Percentiles rank a stretch among this genome's conserved stretches.
Evolutionary conservation across 2,113 vertebrate genomes (phyloP).

Genomic region (Synodontis membranacea): DNA sequence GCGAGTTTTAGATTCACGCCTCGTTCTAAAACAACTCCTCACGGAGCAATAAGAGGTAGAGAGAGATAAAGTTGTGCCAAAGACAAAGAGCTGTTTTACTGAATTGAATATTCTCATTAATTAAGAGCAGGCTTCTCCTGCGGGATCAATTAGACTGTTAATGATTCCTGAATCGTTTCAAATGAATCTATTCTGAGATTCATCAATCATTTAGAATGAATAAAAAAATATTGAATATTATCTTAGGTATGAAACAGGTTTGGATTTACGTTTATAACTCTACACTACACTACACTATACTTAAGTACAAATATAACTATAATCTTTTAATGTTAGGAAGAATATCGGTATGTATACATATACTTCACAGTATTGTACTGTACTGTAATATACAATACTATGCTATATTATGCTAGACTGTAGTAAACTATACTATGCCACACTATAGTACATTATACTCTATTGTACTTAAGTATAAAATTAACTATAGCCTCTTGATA

Average conservation of each 20-base stretch:
- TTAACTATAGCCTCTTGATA: too few species aligned
- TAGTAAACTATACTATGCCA: too few species aligned
- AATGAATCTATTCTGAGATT: background rate
- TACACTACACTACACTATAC: background rate
- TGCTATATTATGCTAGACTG: too few species aligned
- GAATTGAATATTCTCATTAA: conserved; percentile 41
- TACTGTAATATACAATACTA: too few species aligned
- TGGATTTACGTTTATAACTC: background rate
- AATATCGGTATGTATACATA: background rate
- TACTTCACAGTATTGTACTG: background rate
- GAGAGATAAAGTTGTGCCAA: conserved; percentile 40
- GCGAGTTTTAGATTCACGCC: conserved; percentile 14
- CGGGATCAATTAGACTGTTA: conserved; percentile 21
- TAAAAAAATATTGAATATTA: background rate
- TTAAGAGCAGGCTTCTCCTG: conserved; percentile 35
- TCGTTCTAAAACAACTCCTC: conserved; percentile 32
- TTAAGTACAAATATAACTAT: background rate
- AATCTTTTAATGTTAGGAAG: background rate
- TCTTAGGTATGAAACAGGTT: background rate
- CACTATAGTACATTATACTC: too few species aligned
- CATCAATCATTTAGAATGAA: background rate
- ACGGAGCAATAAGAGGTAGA: conserved; percentile 24
- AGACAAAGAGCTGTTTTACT: conserved; percentile 29
- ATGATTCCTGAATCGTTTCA: conserved; percentile 11
- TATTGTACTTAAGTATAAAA: too few species aligned